Conservation (phyloP, 2,888 invertebrate genomes). For the Drosophila pullipes region DNA sequence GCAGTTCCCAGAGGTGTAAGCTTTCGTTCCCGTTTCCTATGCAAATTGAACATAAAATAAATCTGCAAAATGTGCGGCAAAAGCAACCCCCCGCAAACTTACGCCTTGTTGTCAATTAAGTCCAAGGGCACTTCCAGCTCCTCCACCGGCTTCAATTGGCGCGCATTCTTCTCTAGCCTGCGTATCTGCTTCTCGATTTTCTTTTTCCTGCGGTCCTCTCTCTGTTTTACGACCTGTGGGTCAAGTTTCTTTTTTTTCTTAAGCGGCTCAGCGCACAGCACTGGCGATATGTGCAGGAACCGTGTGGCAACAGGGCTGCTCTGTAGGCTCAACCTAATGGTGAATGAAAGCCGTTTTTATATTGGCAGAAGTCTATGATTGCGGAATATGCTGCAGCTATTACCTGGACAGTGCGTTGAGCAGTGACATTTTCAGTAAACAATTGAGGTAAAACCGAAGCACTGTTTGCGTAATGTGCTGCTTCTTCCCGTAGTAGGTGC, state of each 20-base stretch:
- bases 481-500: conserved; percentile 24
- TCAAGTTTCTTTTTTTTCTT: conserved; percentile 96
- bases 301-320: conserved; percentile 36
- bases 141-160: conserved; percentile 95
- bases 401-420: conserved; percentile 70
- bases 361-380: background rate
- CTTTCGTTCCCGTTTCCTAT: conserved; percentile 87
- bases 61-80: no score
- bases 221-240: conserved; percentile 91
- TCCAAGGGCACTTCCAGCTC: conserved; percentile 92
- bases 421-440: conserved; percentile 71
- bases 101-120: conserved; percentile 85
- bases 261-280: conserved; percentile 90
- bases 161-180: conserved; percentile 91
- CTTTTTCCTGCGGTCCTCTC: conserved; percentile 93
- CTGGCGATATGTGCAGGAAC: conserved; percentile 77
- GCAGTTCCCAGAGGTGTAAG: conserved; percentile 86
- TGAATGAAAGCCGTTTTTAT: conserved; percentile 1
- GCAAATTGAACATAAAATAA: background rate
- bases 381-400: background rate
- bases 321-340: conserved; percentile 64
- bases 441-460: conserved; percentile 18
- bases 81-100: conserved; percentile 12
- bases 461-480: conserved; percentile 66
- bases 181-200: conserved; percentile 95